Evolutionary conservation across 2,888 invertebrate species (phyloP), one percentile per base, ranked within the genome.

Genomic region (Geophilus truncorum): DNA sequence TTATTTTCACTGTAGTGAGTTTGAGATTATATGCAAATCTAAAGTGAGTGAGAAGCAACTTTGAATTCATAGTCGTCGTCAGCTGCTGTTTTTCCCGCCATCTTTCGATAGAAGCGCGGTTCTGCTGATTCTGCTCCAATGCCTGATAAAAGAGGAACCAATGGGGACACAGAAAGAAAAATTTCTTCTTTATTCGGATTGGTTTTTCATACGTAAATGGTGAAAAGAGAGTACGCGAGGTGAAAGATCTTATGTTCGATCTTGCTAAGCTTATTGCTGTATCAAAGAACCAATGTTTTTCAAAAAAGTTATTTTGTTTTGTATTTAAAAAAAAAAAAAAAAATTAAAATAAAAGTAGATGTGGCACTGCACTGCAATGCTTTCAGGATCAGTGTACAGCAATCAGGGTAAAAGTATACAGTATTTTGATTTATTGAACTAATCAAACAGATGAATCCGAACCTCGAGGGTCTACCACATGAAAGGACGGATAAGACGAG

Each of bases 1-100:
- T 62, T 23, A 25, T 23, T 62, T 62, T 62, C 25, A 28, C 10
- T 62, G 62, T 62, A 62, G 15, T 28, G 62, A 28, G 62, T 23
- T 62, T 62, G 62, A 62, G 62, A 62, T 62, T 62, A 45, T 45
- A 45, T 45, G 45, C 45, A 45, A 45, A 45, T 45, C 45, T 62
- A 62, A 62, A 62, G 10, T 28, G 62, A 62, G 15, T 62, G 62
- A 62, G 28, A 62, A 62, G 62, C n/a, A 62, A 62, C 62, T 62
- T 62, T 25, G 62, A 62, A 62, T 62, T 62, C 62, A 62, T 62
- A 62, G 62, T 25, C 12, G 25, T 62, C 25, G 62, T 62, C 62
- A 62, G 62, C 62, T 62, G 62, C 62, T 28, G 62, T 62, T 62
- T 62, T 62, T 62, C 62, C 62, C 62, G 62, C 62, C 62, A 62